phyloP scores from a whole-genome alignment of 2,888 invertebrate species.

The Caenorhabditis drosophilae region DNA sequence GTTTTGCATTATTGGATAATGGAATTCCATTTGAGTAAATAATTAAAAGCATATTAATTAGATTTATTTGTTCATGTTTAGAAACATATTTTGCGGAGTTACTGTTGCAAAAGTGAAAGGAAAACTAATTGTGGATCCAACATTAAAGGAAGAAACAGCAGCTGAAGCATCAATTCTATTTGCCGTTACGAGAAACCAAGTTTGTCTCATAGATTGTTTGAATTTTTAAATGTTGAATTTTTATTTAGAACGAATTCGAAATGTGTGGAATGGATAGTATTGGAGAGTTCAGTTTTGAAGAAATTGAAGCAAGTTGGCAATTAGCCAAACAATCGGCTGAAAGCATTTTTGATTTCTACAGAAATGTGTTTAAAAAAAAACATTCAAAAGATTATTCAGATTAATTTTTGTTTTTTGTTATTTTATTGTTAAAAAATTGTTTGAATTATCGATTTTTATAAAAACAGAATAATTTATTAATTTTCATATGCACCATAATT shows the following conservation, averaged over 20 bases:
- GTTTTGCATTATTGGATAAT: conserved; percentile 47
- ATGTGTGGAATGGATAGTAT: conserved; percentile 25
- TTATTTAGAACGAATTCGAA: conserved; percentile 6
- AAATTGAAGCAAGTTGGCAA: conserved; percentile 21
- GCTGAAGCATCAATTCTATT: conserved; percentile 44
- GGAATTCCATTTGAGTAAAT: conserved; percentile 38
- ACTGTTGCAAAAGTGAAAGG: conserved; percentile 44
- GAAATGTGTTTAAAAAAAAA: conserved; percentile 17
- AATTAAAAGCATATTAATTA: neutral
- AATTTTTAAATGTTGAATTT: neutral
- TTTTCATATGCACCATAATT: too few species aligned
- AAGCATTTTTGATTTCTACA: conserved; percentile 31
- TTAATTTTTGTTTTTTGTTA: neutral
- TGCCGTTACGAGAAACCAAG: conserved; percentile 17
- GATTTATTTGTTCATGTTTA: neutral
- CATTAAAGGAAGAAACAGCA: conserved; percentile 35
- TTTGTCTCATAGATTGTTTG: too few species aligned
- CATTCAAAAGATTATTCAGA: conserved; percentile 17
- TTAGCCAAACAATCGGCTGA: conserved; percentile 24
- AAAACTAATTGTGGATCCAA: conserved; percentile 46
- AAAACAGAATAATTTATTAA: too few species aligned
- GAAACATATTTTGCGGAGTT: conserved; percentile 44
- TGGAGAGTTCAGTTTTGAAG: conserved; percentile 14
- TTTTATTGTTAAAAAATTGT: conserved; percentile 15
- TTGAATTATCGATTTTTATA: too few species aligned